Evolutionary conservation across 2,888 invertebrate genomes (phyloP), one percentile per base, ranked within the genome.

Genomic region (Prosapia bicincta): DNA sequence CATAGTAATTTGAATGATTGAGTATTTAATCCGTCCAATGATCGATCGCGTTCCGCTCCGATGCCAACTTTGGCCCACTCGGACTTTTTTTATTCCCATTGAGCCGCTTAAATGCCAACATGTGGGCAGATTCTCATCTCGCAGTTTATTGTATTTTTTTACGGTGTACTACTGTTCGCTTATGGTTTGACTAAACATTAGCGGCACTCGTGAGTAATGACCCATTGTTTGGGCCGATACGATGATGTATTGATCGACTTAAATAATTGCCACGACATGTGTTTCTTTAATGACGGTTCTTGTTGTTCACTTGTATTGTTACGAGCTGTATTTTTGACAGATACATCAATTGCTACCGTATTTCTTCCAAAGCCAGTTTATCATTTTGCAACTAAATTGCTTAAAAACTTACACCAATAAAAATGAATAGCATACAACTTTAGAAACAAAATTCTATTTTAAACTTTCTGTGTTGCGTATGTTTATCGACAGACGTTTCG

Each of bases 1-100:
- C 54, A 54, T 20, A 54, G 54, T 54, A 54, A 54, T 54, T 54
- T 54, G 54, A 54, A 54, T 54, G 54, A 54, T 54, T 54, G 20
- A 54, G 54, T 54, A 54, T 54, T 54, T 54, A 54, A 54, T 54
- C 54, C 54, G 54, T 54, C 54, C 54, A n/a, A 20, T 20, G 54
- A 54, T 54, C 54, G 54, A 54, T 54, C 20, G 20, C 20, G 54
- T 54, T 54, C n/a, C 54, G 54, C 54, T 20, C 20, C 54, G 20
- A 54, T 54, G 54, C 54, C 54, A 54, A 54, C 54, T 54, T 54
- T 54, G n/a, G 54, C 54, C 54, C 54, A 54, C 54, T 54, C 54
- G 20, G 54, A 20, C 20, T 54, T 54, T 54, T 54, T 54, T 54
- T 54, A 54, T 54, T 54, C 54, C 54, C 54, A 54, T 20, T 54